A percentile compares a stretch with the other conserved stretches of the same genome.
Conservation (phyloP, 1,140 invertebrate species). For the Sesamia nonagrioides region DNA sequence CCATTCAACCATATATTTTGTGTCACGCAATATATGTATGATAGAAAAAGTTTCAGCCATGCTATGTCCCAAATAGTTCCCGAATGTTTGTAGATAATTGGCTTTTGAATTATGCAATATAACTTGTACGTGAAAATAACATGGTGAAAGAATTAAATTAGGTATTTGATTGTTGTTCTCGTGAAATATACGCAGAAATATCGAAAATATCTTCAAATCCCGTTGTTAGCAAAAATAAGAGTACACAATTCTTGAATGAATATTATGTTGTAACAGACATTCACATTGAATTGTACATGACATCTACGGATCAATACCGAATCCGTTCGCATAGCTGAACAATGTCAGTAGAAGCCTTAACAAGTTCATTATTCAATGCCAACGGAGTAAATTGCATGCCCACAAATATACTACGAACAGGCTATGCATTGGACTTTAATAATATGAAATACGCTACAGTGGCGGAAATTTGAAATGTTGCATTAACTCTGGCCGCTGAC, state of each 20-base stretch:
- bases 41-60: slow-evolving; percentile 12
- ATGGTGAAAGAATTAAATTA: no score
- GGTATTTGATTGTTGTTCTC: no score
- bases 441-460: background rate
- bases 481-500: slow-evolving; percentile 16
- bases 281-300: background rate
- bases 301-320: slow-evolving; percentile 21
- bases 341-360: slow-evolving; percentile 35
- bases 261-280: background rate
- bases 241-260: background rate
- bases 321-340: slow-evolving; percentile 16
- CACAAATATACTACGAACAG: background rate
- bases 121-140: background rate
- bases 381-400: slow-evolving; percentile 15
- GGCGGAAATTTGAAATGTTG: slow-evolving; percentile 37
- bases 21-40: slow-evolving; percentile 2
- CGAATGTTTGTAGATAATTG: background rate
- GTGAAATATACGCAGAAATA: no score
- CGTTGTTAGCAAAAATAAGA: background rate
- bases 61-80: slow-evolving; percentile 5
- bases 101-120: background rate
- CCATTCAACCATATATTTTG: slow-evolving; percentile 17
- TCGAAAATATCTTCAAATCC: background rate
- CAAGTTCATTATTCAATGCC: slow-evolving; percentile 39
- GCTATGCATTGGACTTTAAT: background rate